Base-by-base conservation (phyloP, 2,888 invertebrate species). In the Coelogynopora nodosa region DNA sequence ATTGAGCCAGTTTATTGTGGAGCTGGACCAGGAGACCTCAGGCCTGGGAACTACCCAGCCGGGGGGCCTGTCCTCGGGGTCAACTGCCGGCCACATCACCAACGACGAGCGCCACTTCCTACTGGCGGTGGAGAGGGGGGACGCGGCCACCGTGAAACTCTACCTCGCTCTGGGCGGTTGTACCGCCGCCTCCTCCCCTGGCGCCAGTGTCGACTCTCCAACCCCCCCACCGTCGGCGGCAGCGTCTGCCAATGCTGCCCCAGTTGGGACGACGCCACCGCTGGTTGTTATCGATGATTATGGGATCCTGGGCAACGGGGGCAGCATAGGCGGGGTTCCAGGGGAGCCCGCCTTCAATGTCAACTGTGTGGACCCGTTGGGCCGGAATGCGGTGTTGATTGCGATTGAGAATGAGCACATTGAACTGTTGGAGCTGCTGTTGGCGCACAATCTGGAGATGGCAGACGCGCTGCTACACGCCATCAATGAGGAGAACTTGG, bases 401-500 rank as follows among this genome's bases (percentile, higher is more conserved):
- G 96, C 97, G 30, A 97, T 98, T 87, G 97, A 97, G 91, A 95
- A 96, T 88, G 97, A 97, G 92, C 97, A 97, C 92, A 93, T 97
- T 90, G 97, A 97, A 93, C 97, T 98, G 97, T 95, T 97, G 27
- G 96, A 97, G 91, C 93, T 97, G 85, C 93, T 97, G 82, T 94
- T 97, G 85, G 94, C 95, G 87, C 95, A 96, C 95, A 95, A 95
- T 85, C 96, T 97, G 88, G 95, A 95, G 88, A 95, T 97, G 0
- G 95, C 94, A 90, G 97, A 97, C 90, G 95, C 96, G 0, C 93
- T 97, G 82, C 93, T 98, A 82, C 96, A 96, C 90, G 95, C 97
- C 88, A 97, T 98, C 89, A 96, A 96, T 30, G 98, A 96, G 31
- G 97, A 97, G 92, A 97, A 97, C 90, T 97, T 98, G 27, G 97